phyloP scores from a whole-genome alignment of 2,888 invertebrate genomes.

The Calephelis perditalis region DNA sequence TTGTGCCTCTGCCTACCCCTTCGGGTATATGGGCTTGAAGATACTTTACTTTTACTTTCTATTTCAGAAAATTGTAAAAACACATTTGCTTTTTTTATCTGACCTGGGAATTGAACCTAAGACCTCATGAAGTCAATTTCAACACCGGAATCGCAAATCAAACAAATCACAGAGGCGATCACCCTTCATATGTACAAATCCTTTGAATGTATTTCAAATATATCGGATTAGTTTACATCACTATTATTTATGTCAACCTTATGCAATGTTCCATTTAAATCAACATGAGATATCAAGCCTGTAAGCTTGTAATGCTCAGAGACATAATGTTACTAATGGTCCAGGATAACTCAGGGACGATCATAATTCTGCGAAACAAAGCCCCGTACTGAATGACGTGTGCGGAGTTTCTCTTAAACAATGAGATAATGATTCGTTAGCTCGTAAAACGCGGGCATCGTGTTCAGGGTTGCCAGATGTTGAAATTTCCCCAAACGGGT shows the following conservation, averaged over 20 bases:
- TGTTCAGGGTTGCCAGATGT: not conserved
- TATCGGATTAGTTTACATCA: not conserved
- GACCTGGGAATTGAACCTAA: too few species aligned
- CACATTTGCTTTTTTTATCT: too few species aligned
- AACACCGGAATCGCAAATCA: too few species aligned
- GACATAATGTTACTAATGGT: slow-evolving; percentile 64
- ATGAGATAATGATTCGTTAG: slow-evolving; percentile 66
- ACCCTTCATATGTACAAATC: too few species aligned
- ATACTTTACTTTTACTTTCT: too few species aligned
- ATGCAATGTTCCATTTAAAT: slow-evolving; percentile 25
- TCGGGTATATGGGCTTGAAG: too few species aligned
- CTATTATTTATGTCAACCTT: slow-evolving; percentile 3
- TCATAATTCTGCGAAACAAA: slow-evolving; percentile 67
- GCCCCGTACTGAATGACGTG: slow-evolving; percentile 53
- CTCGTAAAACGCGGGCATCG: slow-evolving; percentile 43
- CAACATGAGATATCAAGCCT: slow-evolving; percentile 42
- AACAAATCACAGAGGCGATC: too few species aligned
- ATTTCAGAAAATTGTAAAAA: too few species aligned
- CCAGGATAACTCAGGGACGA: slow-evolving; percentile 57
- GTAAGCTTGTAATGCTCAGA: slow-evolving; percentile 46
- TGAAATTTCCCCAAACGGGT: slow-evolving; percentile 11
- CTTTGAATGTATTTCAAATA: not conserved
- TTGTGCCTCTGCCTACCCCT: too few species aligned
- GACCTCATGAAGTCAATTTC: too few species aligned
- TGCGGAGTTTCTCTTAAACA: slow-evolving; percentile 56